phyloP scores from a whole-genome alignment of 2,113 vertebrate species.

The Rhabdomys dilectus region DNA sequence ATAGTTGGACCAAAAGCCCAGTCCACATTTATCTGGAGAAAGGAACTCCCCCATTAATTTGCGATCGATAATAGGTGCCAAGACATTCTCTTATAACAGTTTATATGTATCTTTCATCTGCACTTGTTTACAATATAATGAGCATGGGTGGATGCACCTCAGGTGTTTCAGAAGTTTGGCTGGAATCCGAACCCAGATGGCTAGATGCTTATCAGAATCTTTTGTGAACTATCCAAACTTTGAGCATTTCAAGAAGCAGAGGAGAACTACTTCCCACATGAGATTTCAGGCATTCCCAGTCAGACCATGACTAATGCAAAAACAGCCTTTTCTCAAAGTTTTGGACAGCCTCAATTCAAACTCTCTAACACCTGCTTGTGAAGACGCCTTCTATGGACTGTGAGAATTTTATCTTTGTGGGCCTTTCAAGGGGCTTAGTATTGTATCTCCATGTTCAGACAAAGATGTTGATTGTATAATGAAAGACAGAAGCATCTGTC shows the following conservation, averaged over 20 bases:
- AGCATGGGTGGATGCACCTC: neutral
- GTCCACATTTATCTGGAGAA: neutral
- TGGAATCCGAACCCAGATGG: slow-evolving; percentile 43
- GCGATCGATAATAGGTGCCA: neutral
- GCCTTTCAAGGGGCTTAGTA: neutral
- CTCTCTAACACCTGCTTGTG: neutral
- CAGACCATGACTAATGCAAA: slow-evolving; percentile 25
- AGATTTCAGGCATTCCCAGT: slow-evolving; percentile 40
- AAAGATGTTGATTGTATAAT: neutral
- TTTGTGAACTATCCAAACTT: slow-evolving; percentile 46
- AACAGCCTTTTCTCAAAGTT: neutral
- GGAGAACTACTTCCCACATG: neutral
- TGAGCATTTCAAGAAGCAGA: neutral
- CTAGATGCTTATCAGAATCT: slow-evolving; percentile 62
- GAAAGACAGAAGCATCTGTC: slow-evolving; percentile 8
- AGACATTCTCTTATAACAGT: neutral
- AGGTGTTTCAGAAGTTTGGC: slow-evolving; percentile 51
- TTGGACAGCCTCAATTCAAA: slow-evolving; percentile 26
- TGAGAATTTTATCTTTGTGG: neutral
- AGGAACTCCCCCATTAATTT: neutral
- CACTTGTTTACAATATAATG: slow-evolving; percentile 31
- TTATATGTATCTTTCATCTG: slow-evolving; percentile 25
- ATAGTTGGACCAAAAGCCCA: neutral
- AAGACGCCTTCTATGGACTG: neutral
- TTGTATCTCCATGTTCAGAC: neutral